A percentile compares a stretch with the other conserved stretches of the same genome.
These are phyloP conservation scores for Pangasius djambal DNA, from an alignment of 2,797 vertebrate species.

Conservation along the genomic window DNA sequence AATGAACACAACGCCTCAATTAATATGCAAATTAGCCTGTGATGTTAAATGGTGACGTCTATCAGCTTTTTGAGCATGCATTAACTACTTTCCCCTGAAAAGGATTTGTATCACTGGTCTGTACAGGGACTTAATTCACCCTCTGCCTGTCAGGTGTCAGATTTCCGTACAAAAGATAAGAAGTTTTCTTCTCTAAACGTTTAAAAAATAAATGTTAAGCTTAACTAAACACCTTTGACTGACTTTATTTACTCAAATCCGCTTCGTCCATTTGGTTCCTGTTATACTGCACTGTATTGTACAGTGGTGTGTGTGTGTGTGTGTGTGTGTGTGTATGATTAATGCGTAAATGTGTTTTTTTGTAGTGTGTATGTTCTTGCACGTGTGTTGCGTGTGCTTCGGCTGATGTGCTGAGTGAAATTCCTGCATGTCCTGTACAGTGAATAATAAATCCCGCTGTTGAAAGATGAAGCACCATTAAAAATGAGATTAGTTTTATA, in stretches of 20 bases:
- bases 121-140: not conserved
- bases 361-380: not conserved
- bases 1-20: not conserved
- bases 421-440: conserved; percentile 21
- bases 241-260: not conserved
- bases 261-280: not conserved
- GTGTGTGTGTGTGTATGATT: conserved; percentile 14
- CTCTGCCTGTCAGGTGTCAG: conserved; percentile 11
- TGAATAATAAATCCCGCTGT: conserved; percentile 34
- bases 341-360: not conserved
- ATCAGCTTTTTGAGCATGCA: not conserved
- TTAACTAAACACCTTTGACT: not conserved
- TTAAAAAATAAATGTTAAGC: not conserved
- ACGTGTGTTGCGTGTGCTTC: conserved; percentile 26
- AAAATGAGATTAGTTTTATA: conserved; percentile 36
- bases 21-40: not conserved
- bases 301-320: not conserved
- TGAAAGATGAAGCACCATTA: conserved; percentile 40
- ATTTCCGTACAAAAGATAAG: not conserved
- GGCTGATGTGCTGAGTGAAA: conserved; percentile 22
- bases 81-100: not conserved
- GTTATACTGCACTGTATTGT: not conserved
- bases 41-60: not conserved
- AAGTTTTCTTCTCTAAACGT: not conserved
- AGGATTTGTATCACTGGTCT: not conserved